These are phyloP conservation scores for Drosophila navojoa DNA, from an alignment of 1,140 invertebrate genomes.

Conservation along the genomic window DNA sequence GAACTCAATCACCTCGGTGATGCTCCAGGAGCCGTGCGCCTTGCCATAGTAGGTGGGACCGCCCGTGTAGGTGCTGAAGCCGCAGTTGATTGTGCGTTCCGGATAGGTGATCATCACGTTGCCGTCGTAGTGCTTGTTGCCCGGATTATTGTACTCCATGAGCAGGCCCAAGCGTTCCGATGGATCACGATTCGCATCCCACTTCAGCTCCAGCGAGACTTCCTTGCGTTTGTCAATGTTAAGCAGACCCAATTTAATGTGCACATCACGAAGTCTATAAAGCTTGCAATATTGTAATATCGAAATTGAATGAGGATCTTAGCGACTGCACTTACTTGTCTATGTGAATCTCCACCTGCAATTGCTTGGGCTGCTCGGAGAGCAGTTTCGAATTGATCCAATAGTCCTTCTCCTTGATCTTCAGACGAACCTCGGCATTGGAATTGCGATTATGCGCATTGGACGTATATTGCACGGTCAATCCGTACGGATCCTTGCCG, in stretches of 20 bases:
- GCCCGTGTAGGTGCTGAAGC: slow-evolving; percentile 85
- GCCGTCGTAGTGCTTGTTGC: slow-evolving; percentile 86
- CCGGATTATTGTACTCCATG: slow-evolving; percentile 79
- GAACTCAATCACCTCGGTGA: slow-evolving; percentile 85
- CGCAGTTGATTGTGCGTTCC: slow-evolving; percentile 88
- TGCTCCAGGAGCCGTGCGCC: slow-evolving; percentile 85
- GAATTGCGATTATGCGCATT: slow-evolving; percentile 84
- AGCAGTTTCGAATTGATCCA: slow-evolving; percentile 84
- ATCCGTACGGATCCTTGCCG: slow-evolving; percentile 74
- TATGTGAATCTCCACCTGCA: slow-evolving; percentile 87
- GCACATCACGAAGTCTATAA: slow-evolving; percentile 89
- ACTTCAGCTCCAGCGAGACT: slow-evolving; percentile 89
- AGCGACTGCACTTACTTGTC: slow-evolving; percentile 87
- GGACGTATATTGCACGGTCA: slow-evolving; percentile 68
- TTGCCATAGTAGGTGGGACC: slow-evolving; percentile 84
- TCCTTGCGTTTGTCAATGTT: slow-evolving; percentile 86
- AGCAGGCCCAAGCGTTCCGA: slow-evolving; percentile 85
- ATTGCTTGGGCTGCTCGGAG: slow-evolving; percentile 61
- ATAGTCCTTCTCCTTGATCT: slow-evolving; percentile 88
- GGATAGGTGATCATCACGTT: slow-evolving; percentile 89
- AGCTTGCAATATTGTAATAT: background rate
- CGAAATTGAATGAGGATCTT: background rate
- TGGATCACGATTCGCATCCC: slow-evolving; percentile 93
- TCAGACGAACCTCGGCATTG: slow-evolving; percentile 86
- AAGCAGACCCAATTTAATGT: slow-evolving; percentile 86